Evolutionary conservation across 2,888 invertebrate species (phyloP).

Genomic region (Frankliniella intonsa): DNA sequence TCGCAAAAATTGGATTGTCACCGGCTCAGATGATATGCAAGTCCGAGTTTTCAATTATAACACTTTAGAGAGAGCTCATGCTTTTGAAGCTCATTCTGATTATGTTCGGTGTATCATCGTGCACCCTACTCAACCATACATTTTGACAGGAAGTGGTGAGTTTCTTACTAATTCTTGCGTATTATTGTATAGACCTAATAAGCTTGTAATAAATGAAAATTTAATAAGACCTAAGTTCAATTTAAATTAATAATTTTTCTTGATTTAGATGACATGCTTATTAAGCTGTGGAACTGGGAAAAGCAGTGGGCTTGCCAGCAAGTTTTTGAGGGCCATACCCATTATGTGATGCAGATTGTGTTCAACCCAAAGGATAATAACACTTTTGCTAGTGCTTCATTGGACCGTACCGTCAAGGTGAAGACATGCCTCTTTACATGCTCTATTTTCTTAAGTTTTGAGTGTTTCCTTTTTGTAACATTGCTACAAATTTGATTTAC

Average conservation of each 20-base stretch:
- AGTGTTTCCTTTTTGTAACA: neutral
- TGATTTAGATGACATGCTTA: slow-evolving; percentile 87
- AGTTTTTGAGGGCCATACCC: slow-evolving; percentile 98
- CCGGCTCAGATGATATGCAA: slow-evolving; percentile 95
- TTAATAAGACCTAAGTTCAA: no score
- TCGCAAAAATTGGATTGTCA: slow-evolving; percentile 97
- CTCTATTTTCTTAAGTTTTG: no score
- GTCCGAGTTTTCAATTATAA: slow-evolving; percentile 98
- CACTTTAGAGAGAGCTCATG: slow-evolving; percentile 90
- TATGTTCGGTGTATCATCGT: slow-evolving; percentile 94
- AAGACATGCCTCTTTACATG: neutral
- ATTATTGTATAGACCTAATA: neutral
- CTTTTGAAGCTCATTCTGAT: slow-evolving; percentile 98
- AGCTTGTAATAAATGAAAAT: no score
- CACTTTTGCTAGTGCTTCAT: slow-evolving; percentile 98
- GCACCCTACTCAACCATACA: slow-evolving; percentile 95
- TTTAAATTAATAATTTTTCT: slow-evolving; percentile 2
- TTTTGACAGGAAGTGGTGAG: slow-evolving; percentile 93
- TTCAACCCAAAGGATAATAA: slow-evolving; percentile 99
- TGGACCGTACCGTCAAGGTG: slow-evolving; percentile 94
- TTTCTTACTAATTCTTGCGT: slow-evolving; percentile 36
- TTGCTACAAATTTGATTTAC: no score
- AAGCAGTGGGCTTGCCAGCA: slow-evolving; percentile 97
- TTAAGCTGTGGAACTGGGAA: slow-evolving; percentile 99
- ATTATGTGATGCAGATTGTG: slow-evolving; percentile 99